These are phyloP conservation scores for Elysia chlorotica DNA, from an alignment of 1,140 invertebrate genomes.

Conservation along the genomic window DNA sequence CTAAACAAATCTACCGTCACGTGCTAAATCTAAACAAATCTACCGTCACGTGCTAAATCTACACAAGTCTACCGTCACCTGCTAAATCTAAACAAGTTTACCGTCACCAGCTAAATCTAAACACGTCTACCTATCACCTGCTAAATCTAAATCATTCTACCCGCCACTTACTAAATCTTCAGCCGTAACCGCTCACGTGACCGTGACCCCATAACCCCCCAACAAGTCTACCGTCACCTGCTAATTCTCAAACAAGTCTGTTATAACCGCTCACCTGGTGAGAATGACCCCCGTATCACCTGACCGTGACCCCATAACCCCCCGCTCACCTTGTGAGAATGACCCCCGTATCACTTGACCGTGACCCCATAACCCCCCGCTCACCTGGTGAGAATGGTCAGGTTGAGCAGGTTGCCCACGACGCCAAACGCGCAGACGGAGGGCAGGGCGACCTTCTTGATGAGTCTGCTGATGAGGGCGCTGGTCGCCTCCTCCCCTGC, in stretches of 20 bases:
- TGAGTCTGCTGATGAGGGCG: slow-evolving; percentile 28
- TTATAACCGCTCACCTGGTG: slow-evolving; percentile 46
- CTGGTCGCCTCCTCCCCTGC: slow-evolving; percentile 28
- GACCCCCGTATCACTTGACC: slow-evolving; percentile 37
- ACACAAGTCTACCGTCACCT: no score
- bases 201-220: slow-evolving; percentile 28
- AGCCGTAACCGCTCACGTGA: no score
- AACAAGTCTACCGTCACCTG: slow-evolving; percentile 42
- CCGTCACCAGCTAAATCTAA: no score
- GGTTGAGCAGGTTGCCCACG: slow-evolving; percentile 51
- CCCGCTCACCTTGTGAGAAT: slow-evolving; percentile 43
- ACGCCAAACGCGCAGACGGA: slow-evolving; percentile 51
- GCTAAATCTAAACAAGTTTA: no score
- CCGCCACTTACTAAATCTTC: no score
- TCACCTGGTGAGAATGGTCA: slow-evolving; percentile 47
- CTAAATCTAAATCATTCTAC: no score
- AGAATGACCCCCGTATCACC: slow-evolving; percentile 40
- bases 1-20: no score
- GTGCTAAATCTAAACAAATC: no score
- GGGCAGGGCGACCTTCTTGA: slow-evolving; percentile 44
- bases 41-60: no score
- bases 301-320: slow-evolving; percentile 48
- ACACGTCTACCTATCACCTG: no score
- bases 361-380: slow-evolving; percentile 39
- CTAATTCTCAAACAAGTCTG: slow-evolving; percentile 50